A percentile compares a stretch with the other conserved stretches of the same genome.
These are phyloP conservation scores for Enteromius fasciolatus DNA, from an alignment of 2,797 vertebrate species.

Conservation along the genomic window DNA sequence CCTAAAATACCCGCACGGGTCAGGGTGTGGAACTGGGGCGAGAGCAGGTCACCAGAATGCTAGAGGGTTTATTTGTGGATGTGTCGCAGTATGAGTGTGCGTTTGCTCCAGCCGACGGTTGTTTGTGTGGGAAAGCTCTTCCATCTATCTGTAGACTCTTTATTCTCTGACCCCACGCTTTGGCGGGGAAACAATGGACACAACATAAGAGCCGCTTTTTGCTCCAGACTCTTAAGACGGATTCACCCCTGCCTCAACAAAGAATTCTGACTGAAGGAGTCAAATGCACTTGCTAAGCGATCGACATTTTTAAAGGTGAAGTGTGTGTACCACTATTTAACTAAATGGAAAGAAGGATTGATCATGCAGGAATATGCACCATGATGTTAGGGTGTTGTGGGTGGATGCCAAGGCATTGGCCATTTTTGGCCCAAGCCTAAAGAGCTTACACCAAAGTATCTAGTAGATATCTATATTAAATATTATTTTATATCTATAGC, in stretches of 20 bases:
- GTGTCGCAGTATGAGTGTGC: slow-evolving; percentile 41
- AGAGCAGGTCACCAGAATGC: slow-evolving; percentile 41
- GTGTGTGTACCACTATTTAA: neutral
- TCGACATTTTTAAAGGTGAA: slow-evolving; percentile 15
- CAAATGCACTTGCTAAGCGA: neutral
- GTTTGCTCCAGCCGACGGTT: neutral
- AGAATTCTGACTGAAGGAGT: slow-evolving; percentile 15
- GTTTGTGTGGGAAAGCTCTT: slow-evolving; percentile 40
- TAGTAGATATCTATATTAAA: too few relatives aligned
- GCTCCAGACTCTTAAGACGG: slow-evolving; percentile 47
- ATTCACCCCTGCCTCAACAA: slow-evolving; percentile 58
- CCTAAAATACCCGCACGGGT: slow-evolving; percentile 36
- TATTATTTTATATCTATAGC: too few relatives aligned
- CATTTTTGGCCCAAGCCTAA: too few relatives aligned
- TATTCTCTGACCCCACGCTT: slow-evolving; percentile 73
- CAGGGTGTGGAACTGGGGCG: slow-evolving; percentile 26
- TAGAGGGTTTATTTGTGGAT: slow-evolving; percentile 52
- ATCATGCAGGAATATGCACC: neutral
- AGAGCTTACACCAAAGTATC: too few relatives aligned
- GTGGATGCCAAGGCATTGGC: neutral
- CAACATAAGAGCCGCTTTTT: slow-evolving; percentile 73
- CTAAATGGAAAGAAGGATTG: neutral
- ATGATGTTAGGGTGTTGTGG: neutral
- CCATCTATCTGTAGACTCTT: slow-evolving; percentile 71
- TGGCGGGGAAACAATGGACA: slow-evolving; percentile 71